phyloP scores from a whole-genome alignment of 2,888 invertebrate species.

The Itoplectis maculator region DNA sequence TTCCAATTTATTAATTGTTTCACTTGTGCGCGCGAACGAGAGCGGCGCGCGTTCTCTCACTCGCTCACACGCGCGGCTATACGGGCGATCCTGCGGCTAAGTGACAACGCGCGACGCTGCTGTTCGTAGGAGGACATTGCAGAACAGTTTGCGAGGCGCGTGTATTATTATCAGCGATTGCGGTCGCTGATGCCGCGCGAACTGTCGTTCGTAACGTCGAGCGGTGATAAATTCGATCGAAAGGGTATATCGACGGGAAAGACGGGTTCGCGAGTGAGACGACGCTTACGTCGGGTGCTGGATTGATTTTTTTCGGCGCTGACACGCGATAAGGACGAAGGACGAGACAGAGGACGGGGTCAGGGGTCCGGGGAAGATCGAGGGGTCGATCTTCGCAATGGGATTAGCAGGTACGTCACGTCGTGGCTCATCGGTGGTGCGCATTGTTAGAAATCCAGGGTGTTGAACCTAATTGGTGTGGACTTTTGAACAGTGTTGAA shows the following conservation, averaged over 20 bases:
- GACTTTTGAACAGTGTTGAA: too few relatives aligned
- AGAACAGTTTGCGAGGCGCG: not conserved
- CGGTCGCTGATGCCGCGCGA: too few relatives aligned
- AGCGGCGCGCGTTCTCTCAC: conserved; percentile 22
- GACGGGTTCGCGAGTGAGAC: not conserved
- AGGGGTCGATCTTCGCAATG: conserved; percentile 46
- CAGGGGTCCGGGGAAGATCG: not conserved
- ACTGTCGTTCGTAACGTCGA: not conserved
- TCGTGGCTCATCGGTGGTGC: not conserved
- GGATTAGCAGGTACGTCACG: conserved; percentile 68
- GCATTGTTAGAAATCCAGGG: too few relatives aligned
- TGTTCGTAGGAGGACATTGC: too few relatives aligned
- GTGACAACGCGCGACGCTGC: not conserved
- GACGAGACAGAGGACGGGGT: too few relatives aligned
- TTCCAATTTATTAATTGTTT: conserved; percentile 71
- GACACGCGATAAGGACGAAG: not conserved
- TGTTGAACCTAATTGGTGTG: too few relatives aligned
- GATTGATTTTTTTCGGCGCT: conserved; percentile 21
- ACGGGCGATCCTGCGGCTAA: not conserved
- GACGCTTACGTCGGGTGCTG: conserved; percentile 17
- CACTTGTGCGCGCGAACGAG: conserved; percentile 62
- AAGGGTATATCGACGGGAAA: not conserved
- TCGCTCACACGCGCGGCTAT: not conserved
- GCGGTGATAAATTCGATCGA: conserved; percentile 9
- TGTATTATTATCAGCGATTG: too few relatives aligned